Percentiles rank a stretch among this genome's conserved stretches.
phyloP scores from a whole-genome alignment of 2,888 invertebrate species.

The Notodonta ziczac region DNA sequence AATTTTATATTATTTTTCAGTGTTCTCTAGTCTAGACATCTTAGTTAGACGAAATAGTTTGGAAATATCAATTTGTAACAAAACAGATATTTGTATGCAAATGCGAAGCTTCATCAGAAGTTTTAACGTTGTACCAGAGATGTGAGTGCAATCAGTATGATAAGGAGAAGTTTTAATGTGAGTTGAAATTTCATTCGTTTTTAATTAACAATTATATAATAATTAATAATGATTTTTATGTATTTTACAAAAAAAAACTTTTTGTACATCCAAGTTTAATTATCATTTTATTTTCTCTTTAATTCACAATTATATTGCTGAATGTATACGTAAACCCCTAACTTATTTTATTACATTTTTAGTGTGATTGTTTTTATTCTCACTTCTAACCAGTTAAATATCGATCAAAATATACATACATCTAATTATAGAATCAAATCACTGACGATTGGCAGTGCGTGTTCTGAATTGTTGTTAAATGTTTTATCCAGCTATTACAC shows the following conservation, averaged over 20 bases:
- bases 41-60: neutral
- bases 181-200: too few species aligned
- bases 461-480: neutral
- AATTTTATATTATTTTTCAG: too few species aligned
- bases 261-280: too few species aligned
- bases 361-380: too few species aligned
- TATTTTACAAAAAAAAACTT: too few species aligned
- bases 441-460: neutral
- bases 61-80: neutral
- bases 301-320: too few species aligned
- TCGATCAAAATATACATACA: neutral
- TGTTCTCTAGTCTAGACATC: neutral
- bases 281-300: too few species aligned
- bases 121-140: neutral
- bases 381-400: neutral
- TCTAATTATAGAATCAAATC: slow-evolving; percentile 2
- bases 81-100: neutral
- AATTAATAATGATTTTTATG: too few species aligned
- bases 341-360: too few species aligned
- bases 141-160: neutral
- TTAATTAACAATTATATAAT: too few species aligned
- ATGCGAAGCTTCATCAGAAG: neutral
- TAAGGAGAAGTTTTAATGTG: neutral
- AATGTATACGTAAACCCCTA: too few species aligned
- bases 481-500: neutral